phyloP scores from a whole-genome alignment of 2,797 vertebrate genomes.

The Phoebastria nigripes region DNA sequence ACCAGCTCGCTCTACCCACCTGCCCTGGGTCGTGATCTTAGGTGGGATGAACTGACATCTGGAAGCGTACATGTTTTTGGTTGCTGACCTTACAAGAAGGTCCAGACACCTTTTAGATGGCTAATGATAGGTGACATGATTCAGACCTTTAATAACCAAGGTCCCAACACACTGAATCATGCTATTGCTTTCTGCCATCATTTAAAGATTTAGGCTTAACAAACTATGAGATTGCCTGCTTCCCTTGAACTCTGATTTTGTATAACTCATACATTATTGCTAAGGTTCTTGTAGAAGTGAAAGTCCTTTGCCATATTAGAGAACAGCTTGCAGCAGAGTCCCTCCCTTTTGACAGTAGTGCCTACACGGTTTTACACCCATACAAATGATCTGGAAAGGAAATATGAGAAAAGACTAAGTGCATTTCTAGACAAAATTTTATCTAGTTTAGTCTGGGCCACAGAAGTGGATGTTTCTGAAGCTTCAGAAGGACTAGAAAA shows the following conservation, averaged over 20 bases:
- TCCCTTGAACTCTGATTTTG: neutral
- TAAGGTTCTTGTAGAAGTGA: neutral
- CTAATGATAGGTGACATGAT: neutral
- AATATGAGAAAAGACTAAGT: neutral
- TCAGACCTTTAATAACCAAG: neutral
- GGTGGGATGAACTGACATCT: neutral
- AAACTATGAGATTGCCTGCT: neutral
- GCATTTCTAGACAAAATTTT: neutral
- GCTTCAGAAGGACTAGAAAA: neutral
- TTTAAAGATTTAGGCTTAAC: neutral
- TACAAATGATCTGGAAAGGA: neutral
- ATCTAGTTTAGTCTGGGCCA: neutral
- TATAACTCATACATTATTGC: neutral
- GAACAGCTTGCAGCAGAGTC: neutral
- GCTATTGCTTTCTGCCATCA: neutral
- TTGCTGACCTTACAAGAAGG: neutral
- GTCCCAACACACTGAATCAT: neutral
- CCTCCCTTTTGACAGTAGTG: neutral
- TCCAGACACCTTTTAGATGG: neutral
- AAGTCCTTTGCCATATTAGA: neutral
- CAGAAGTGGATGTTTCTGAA: neutral
- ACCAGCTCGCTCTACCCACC: neutral
- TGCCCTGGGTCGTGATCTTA: neutral
- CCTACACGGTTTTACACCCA: neutral
- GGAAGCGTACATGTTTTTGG: neutral